These are phyloP conservation scores for Heterochromis multidens DNA, from an alignment of 2,113 vertebrate genomes.

Conservation along the genomic window DNA sequence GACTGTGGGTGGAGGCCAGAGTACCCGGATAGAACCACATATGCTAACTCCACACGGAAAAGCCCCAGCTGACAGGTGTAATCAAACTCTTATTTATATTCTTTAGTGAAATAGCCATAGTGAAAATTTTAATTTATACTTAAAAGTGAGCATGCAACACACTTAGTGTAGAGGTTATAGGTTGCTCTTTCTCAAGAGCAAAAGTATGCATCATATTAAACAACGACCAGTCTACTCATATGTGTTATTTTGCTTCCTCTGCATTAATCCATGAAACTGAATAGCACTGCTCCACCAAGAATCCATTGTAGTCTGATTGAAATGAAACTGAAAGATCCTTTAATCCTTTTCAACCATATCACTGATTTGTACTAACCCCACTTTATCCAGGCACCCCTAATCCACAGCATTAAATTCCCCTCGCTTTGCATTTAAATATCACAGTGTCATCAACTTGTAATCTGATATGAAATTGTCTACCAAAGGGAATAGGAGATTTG, in stretches of 20 bases:
- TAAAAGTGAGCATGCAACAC: neutral
- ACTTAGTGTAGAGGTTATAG: neutral
- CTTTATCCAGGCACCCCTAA: conserved; percentile 37
- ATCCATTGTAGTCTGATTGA: conserved; percentile 3
- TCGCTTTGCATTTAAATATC: conserved; percentile 31
- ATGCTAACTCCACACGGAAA: neutral
- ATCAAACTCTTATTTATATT: neutral
- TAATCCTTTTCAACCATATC: conserved; percentile 47
- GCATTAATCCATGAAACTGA: conserved; percentile 23
- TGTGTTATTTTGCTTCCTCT: conserved; percentile 1
- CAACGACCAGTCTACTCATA: neutral
- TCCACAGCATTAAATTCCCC: conserved; percentile 23
- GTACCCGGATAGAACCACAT: neutral
- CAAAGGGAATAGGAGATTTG: neutral
- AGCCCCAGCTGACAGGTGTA: neutral
- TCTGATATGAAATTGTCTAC: conserved; percentile 24
- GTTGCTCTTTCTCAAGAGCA: neutral
- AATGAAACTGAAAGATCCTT: conserved; percentile 48
- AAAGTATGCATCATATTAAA: neutral
- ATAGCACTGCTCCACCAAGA: neutral
- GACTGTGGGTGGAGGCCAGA: neutral
- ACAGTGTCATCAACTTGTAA: conserved; percentile 21
- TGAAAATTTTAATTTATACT: neutral
- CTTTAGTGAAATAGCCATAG: neutral
- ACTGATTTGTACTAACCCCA: conserved; percentile 27